These are phyloP conservation scores for Crotophaga sulcirostris DNA, from an alignment of 2,113 vertebrate species.

Conservation along the genomic window DNA sequence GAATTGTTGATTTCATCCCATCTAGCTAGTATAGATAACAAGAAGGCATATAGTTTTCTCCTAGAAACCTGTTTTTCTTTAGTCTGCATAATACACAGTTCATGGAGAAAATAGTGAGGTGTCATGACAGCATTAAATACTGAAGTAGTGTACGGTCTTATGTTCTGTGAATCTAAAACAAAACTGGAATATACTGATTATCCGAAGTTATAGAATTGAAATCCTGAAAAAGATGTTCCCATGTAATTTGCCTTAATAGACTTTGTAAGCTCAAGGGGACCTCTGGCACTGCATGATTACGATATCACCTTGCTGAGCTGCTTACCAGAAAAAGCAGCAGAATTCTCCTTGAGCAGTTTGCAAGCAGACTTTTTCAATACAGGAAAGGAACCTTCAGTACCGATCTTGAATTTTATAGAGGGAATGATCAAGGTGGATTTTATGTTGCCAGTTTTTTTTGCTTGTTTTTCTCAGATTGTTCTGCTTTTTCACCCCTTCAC, in stretches of 20 bases:
- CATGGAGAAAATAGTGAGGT: background rate
- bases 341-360: background rate
- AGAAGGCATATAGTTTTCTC: background rate
- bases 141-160: background rate
- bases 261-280: slow-evolving; percentile 23
- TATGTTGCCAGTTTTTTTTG: background rate
- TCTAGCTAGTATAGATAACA: background rate
- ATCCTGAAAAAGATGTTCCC: slow-evolving; percentile 17
- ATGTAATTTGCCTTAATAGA: slow-evolving; percentile 55
- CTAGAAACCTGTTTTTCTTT: background rate
- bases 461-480: background rate
- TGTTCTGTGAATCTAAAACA: background rate
- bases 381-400: background rate
- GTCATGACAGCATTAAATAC: background rate
- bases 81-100: background rate
- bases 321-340: slow-evolving; percentile 28
- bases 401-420: background rate
- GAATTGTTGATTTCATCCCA: background rate
- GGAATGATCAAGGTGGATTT: background rate
- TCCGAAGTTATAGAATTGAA: slow-evolving; percentile 20
- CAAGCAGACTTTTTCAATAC: background rate
- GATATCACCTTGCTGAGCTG: slow-evolving; percentile 28
- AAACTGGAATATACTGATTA: slow-evolving; percentile 13
- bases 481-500: background rate
- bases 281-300: background rate